phyloP scores from a whole-genome alignment of 64 coral and sea anemone species.

The Montipora sp. region DNA sequence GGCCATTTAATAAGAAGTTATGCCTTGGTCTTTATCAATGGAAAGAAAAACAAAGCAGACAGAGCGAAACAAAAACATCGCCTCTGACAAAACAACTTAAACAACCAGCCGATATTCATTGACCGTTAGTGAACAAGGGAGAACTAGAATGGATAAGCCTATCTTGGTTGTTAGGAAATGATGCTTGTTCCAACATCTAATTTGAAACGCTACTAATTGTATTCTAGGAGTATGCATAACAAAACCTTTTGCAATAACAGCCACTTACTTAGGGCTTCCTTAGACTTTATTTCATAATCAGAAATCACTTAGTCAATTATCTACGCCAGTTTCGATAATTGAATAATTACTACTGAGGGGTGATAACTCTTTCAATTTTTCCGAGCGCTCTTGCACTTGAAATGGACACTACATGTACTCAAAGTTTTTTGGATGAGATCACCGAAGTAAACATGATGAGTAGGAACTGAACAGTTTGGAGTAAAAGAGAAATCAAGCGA shows the following conservation, averaged over 20 bases:
- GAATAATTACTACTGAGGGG: no score
- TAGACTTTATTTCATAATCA: no score
- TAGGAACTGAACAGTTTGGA: neutral
- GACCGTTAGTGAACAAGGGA: neutral
- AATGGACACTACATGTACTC: no score
- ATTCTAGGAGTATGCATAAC: no score
- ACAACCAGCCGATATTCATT: neutral
- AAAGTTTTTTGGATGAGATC: slow-evolving; percentile 20
- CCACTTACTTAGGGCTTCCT: no score
- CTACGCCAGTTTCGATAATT: no score
- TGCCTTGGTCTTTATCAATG: neutral
- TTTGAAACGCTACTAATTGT: no score
- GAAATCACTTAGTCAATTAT: no score
- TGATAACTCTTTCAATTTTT: neutral
- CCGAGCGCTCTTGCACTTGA: neutral
- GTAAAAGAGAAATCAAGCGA: neutral
- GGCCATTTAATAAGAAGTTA: neutral
- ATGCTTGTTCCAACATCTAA: no score
- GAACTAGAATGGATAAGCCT: neutral
- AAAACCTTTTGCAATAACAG: no score
- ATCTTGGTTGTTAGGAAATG: no score
- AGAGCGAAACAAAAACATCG: neutral
- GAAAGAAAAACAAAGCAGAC: neutral
- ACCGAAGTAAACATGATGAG: slow-evolving; percentile 13
- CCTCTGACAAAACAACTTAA: neutral